These are phyloP conservation scores for Bombus ignitus DNA, from an alignment of 1,140 invertebrate species.

Conservation along the genomic window DNA sequence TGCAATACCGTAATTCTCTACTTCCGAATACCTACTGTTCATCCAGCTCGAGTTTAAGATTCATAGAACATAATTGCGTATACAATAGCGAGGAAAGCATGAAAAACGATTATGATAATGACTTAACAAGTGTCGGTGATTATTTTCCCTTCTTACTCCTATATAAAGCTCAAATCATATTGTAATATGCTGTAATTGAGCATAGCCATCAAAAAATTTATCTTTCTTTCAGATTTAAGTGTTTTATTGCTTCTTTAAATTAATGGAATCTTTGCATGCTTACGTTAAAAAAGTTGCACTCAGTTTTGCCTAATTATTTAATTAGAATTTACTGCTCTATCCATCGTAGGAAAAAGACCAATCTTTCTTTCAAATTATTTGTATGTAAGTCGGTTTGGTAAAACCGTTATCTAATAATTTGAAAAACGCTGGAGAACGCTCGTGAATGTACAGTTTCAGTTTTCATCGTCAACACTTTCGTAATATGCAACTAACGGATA, in stretches of 20 bases:
- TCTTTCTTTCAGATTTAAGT: not conserved
- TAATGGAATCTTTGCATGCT: not conserved
- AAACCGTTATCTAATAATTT: no score
- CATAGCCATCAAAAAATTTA: not conserved
- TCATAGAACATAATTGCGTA: conserved; percentile 15
- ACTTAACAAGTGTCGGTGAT: not conserved
- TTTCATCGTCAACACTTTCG: conserved; percentile 28
- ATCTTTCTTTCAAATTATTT: not conserved
- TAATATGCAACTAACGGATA: conserved; percentile 41
- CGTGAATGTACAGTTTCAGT: conserved; percentile 31
- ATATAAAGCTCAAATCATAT: not conserved
- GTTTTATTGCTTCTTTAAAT: not conserved
- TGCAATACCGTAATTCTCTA: conserved; percentile 32
- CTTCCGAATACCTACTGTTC: conserved; percentile 47
- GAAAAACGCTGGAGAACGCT: not conserved
- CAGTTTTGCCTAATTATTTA: not conserved
- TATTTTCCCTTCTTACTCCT: not conserved
- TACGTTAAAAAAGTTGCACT: not conserved
- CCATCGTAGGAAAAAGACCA: not conserved
- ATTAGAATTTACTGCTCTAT: not conserved
- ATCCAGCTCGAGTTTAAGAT: conserved; percentile 35
- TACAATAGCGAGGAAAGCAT: not conserved
- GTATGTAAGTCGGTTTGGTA: not conserved
- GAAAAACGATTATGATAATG: not conserved
- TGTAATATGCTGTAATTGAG: not conserved